Conservation (phyloP, 2,888 invertebrate genomes). For the Monopis laevigella region DNA sequence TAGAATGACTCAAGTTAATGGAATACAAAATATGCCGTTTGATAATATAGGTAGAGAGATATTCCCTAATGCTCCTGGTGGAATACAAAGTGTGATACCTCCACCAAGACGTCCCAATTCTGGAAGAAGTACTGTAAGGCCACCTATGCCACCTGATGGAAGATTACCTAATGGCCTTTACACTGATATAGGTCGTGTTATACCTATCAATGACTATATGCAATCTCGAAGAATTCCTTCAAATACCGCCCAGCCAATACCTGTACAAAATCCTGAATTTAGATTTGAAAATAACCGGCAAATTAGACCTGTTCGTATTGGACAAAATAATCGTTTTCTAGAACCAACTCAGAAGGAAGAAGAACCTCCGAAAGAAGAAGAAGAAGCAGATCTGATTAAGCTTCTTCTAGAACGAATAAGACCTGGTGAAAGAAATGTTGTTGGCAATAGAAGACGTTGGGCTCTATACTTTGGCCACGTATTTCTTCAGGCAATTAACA, state of each 20-base stretch:
- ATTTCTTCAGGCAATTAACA: conserved; percentile 37
- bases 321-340: background rate
- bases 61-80: background rate
- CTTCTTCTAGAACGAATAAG: background rate
- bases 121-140: background rate
- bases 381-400: background rate
- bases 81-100: background rate
- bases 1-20: background rate
- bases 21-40: background rate
- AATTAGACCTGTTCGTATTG: background rate
- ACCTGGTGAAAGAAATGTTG: background rate
- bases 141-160: conserved; percentile 6
- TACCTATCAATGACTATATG: conserved; percentile 22
- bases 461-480: conserved; percentile 42
- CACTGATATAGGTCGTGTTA: conserved; percentile 24
- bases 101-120: background rate
- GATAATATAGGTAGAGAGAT: background rate
- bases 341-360: background rate
- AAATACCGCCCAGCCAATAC: background rate
- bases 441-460: conserved; percentile 30
- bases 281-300: background rate
- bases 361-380: background rate
- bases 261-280: background rate
- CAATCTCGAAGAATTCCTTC: conserved; percentile 15
- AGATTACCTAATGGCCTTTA: conserved; percentile 16